Evolutionary conservation across 1,140 invertebrate species (phyloP), one percentile per base, ranked within the genome.

Genomic region (Campoletis sonorensis): DNA sequence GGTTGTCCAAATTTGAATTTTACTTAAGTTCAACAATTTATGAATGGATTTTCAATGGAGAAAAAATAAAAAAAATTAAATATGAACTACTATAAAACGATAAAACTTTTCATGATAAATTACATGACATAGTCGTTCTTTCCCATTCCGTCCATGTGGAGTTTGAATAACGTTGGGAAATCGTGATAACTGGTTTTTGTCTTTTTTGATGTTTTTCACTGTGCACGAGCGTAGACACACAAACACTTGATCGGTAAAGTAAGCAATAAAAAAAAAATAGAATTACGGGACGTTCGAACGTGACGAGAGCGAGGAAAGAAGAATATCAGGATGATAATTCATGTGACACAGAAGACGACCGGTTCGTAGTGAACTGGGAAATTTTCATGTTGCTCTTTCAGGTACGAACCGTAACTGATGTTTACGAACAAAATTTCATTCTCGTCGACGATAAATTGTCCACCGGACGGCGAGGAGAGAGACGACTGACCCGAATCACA

Each of bases 71-170:
- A 23, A 67, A 67, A 26, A 33, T 33, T n/a, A n/a, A n/a, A n/a
- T 33, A 33, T 3, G 23, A 27, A 27, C 21, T 27, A 26, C 4
- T 67, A 15, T 7, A 67, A 67, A 67, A 67, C 10, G 61, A 67
- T 67, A 13, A 67, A 23, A 73, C 15, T 49, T 37, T 73, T 23
- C 70, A 26, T 73, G 11, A 16, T 49, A 73, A 73, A 51, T 73
- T 73, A 73, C 71, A 40, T 37, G 37, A 21, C 5, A 49, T 73
- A 45, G 21, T 73, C 71, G 71, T 45, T 73, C 7, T 73, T 49
- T 21, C 21, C 15, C 0, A 26, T 73, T 21, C 37, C 71, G 13
- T 73, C 40, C 71, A 73, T 73, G 0, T 40, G 21, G 33, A 26
- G 40, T 51, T 40, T 33, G 4, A 23, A n/a, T 33, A 16, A 16